phyloP scores from a whole-genome alignment of 2,888 invertebrate species.

The Hydrotaea diabolus region DNA sequence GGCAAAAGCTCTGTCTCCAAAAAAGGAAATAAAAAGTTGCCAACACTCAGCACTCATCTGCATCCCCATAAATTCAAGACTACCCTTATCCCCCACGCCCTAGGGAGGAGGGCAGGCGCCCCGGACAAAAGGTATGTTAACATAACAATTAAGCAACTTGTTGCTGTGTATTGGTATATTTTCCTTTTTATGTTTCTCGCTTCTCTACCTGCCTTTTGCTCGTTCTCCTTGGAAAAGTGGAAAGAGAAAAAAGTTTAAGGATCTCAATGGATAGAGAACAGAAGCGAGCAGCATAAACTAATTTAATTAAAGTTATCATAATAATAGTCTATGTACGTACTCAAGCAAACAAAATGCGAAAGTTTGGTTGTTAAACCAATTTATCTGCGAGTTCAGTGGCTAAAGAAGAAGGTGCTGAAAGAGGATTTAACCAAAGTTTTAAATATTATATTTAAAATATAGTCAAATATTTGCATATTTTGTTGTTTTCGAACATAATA shows the following conservation, averaged over 20 bases:
- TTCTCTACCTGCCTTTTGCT: background rate
- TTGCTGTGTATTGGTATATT: background rate
- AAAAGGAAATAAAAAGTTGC: background rate
- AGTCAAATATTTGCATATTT: too few relatives aligned
- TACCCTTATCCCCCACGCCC: too few relatives aligned
- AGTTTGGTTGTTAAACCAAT: slow-evolving; percentile 27
- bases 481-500: too few relatives aligned
- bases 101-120: background rate
- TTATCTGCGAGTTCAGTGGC: background rate
- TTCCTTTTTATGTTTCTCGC: background rate
- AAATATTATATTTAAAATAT: too few relatives aligned
- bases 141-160: slow-evolving; percentile 31
- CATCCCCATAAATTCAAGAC: background rate
- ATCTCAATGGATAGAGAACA: background rate
- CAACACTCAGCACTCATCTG: background rate
- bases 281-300: slow-evolving; percentile 31
- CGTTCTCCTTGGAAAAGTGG: too few relatives aligned
- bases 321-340: slow-evolving; percentile 32
- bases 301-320: slow-evolving; percentile 61
- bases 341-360: slow-evolving; percentile 26
- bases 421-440: too few relatives aligned
- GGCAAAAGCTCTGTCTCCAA: background rate
- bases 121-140: slow-evolving; percentile 33
- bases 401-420: too few relatives aligned
- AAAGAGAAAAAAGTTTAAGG: slow-evolving; percentile 13